Percentiles rank a stretch among this genome's conserved stretches.
phyloP scores from a whole-genome alignment of 2,888 invertebrate species.

The Lordiphosa fenestrarum region DNA sequence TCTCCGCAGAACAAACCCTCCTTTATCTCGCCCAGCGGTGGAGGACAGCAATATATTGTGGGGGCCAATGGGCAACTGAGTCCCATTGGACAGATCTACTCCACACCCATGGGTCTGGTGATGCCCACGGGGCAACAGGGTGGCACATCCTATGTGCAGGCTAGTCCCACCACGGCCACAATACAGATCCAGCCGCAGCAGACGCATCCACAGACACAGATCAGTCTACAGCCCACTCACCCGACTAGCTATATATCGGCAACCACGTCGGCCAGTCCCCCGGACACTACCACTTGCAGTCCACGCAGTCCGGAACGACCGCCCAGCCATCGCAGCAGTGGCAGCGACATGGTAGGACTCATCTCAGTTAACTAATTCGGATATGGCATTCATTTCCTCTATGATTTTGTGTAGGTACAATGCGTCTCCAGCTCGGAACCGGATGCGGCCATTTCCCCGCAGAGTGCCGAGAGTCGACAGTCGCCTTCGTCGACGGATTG shows the following conservation, averaged over 20 bases:
- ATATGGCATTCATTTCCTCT: background rate
- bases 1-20: conserved; percentile 87
- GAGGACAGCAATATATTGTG: conserved; percentile 86
- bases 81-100: conserved; percentile 83
- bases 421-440: conserved; percentile 93
- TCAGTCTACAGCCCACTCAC: conserved; percentile 68
- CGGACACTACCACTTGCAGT: conserved; percentile 92
- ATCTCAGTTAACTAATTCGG: rapidly evolving
- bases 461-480: conserved; percentile 78
- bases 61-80: conserved; percentile 90
- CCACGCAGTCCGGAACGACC: conserved; percentile 84
- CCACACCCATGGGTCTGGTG: conserved; percentile 79
- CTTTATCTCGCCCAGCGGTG: conserved; percentile 85
- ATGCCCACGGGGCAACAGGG: conserved; percentile 77
- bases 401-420: conserved; percentile 88
- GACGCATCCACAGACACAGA: conserved; percentile 54
- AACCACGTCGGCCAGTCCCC: conserved; percentile 84
- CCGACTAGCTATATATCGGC: conserved; percentile 51
- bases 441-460: conserved; percentile 83
- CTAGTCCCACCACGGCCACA: conserved; percentile 85
- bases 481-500: conserved; percentile 80
- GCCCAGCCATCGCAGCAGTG: conserved; percentile 79
- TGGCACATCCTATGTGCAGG: conserved; percentile 89
- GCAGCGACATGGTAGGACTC: conserved; percentile 79
- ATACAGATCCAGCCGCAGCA: conserved; percentile 84